Evolutionary conservation across 2,888 invertebrate genomes (phyloP).

Genomic region (Drosophila rubida): DNA sequence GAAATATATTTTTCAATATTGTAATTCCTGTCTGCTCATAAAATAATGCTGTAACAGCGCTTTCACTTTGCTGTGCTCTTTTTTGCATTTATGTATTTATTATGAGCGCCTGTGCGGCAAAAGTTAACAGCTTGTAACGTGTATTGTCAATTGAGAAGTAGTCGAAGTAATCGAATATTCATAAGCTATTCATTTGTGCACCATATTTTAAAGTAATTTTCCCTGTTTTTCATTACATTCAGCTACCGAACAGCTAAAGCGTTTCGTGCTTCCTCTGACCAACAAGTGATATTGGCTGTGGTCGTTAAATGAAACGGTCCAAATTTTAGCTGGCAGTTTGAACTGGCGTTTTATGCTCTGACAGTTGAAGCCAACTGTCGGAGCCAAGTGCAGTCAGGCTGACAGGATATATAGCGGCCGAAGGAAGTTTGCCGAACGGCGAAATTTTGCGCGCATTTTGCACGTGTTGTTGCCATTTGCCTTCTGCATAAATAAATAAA

Average conservation of each 20-base stretch:
- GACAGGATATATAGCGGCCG: conserved; percentile 23
- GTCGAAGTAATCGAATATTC: conserved; percentile 29
- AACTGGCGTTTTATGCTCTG: conserved; percentile 8
- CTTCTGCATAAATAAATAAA: conserved; percentile 69
- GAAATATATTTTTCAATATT: too few species aligned
- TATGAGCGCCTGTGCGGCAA: background rate
- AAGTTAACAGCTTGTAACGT: conserved; percentile 2
- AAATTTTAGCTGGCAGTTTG: conserved; percentile 20
- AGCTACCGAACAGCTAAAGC: conserved; percentile 5
- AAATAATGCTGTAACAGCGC: background rate
- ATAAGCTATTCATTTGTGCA: conserved; percentile 45
- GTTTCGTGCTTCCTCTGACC: conserved; percentile 29
- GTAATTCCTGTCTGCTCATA: background rate
- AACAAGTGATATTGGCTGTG: conserved; percentile 59
- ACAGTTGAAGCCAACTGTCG: background rate
- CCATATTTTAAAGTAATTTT: conserved; percentile 27
- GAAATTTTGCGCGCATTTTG: conserved; percentile 64
- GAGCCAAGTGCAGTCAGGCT: conserved; percentile 36
- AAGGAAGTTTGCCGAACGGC: conserved; percentile 25
- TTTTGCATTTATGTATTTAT: background rate
- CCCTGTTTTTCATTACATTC: conserved; percentile 25
- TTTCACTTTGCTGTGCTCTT: background rate
- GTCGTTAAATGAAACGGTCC: conserved; percentile 41
- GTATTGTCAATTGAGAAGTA: conserved; percentile 21
- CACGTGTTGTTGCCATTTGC: conserved; percentile 66